Conservation (phyloP, 1,140 invertebrate species). For the Bombus superbus region DNA sequence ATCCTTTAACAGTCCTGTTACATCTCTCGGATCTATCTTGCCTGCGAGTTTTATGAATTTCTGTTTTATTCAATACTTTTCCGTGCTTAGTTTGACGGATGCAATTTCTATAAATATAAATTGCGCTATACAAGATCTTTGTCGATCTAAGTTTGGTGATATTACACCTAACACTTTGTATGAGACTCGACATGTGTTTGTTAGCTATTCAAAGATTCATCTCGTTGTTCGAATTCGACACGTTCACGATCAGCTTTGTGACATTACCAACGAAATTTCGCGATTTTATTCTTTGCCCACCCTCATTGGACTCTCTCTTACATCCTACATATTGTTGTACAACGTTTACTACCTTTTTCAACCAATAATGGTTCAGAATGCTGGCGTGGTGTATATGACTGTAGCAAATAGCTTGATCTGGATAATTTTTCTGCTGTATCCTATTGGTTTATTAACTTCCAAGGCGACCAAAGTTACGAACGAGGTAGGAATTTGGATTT, state of each 20-base stretch:
- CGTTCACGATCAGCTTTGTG: conserved; percentile 37
- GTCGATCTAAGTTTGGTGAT: background rate
- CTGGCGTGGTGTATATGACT: background rate
- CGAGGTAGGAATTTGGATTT: conserved; percentile 48
- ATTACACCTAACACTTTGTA: background rate
- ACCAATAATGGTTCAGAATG: conserved; percentile 34
- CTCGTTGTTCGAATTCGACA: conserved; percentile 28
- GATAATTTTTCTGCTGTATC: conserved; percentile 44
- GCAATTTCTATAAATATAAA: conserved; percentile 34
- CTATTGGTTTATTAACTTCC: conserved; percentile 52
- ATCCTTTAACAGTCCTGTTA: background rate
- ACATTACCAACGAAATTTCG: conserved; percentile 45
- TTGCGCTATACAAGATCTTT: background rate
- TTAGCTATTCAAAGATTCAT: conserved; percentile 15
- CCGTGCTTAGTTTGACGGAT: conserved; percentile 13
- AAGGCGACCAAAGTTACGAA: conserved; percentile 44
- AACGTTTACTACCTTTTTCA: conserved; percentile 61
- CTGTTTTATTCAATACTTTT: conserved; percentile 51
- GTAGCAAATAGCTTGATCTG: conserved; percentile 44
- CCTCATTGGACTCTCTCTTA: conserved; percentile 38
- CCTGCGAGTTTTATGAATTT: conserved; percentile 21
- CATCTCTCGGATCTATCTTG: background rate
- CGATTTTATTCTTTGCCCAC: conserved; percentile 56
- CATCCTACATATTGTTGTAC: conserved; percentile 51
- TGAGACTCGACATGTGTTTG: conserved; percentile 27